Evolutionary conservation across 2,113 vertebrate genomes (phyloP).

Genomic region (Amphilophus citrinellus): DNA sequence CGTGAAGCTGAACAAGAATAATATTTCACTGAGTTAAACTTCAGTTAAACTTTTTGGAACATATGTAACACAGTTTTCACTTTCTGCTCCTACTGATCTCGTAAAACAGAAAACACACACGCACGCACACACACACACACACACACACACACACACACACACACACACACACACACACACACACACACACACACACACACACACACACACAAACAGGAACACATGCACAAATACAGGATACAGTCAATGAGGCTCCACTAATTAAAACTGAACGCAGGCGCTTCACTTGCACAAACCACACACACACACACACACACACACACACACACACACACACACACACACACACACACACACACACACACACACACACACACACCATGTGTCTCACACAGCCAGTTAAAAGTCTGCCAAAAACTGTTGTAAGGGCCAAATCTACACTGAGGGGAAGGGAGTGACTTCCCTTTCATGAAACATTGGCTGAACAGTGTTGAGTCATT

Average conservation of each 20-base stretch:
- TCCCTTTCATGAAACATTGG: constrained; percentile 9
- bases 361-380: neutral
- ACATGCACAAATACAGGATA: constrained; percentile 46
- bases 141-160: neutral
- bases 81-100: neutral
- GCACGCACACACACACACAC: neutral
- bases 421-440: constrained; percentile 6
- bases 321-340: neutral
- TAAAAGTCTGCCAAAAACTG: constrained; percentile 10
- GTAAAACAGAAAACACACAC: neutral
- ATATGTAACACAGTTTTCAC: neutral
- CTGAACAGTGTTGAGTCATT: neutral
- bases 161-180: constrained; percentile 3
- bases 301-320: neutral
- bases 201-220: neutral
- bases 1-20: neutral
- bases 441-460: constrained; percentile 41
- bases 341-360: neutral
- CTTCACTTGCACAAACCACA: neutral
- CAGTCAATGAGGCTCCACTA: constrained; percentile 45
- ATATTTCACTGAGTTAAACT: accelerated
- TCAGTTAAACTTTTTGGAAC: neutral
- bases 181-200: constrained; percentile 15
- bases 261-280: constrained; percentile 14
- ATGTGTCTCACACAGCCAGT: neutral